These are phyloP conservation scores for Ctenodactylus gundi DNA, from an alignment of 2,113 vertebrate species.

Conservation along the genomic window DNA sequence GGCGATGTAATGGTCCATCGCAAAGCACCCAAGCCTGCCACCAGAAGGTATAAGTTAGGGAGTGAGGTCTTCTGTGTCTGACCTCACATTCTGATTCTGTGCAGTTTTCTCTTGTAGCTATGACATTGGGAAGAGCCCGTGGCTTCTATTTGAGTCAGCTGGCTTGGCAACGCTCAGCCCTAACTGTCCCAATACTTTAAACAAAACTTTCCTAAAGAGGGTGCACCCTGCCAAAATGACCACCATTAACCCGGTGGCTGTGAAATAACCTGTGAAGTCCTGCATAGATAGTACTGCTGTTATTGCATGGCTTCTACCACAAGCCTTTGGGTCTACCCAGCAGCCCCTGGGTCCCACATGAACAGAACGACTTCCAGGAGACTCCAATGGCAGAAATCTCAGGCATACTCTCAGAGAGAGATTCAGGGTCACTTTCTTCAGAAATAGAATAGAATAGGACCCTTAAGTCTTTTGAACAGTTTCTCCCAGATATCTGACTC, in stretches of 20 bases:
- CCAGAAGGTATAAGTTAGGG: rapidly evolving
- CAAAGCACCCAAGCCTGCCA: not conserved
- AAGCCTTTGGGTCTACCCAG: rapidly evolving
- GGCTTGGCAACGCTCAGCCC: no score
- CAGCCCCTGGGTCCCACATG: no score
- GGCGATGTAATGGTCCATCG: no score
- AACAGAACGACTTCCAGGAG: not conserved
- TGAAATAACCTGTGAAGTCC: not conserved
- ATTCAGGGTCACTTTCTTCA: not conserved
- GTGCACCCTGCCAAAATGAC: rapidly evolving
- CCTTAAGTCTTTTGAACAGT: not conserved
- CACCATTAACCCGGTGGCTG: not conserved
- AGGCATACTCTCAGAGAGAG: rapidly evolving
- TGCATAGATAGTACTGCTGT: rapidly evolving
- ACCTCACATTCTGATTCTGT: rapidly evolving
- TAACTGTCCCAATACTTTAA: rapidly evolving
- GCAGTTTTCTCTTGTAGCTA: rapidly evolving
- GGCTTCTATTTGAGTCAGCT: rapidly evolving
- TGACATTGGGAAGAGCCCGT: rapidly evolving
- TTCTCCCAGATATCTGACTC: not conserved
- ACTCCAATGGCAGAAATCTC: rapidly evolving
- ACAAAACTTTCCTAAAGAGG: no score
- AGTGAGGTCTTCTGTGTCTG: rapidly evolving
- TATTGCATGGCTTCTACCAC: no score
- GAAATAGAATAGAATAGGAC: not conserved